Evolutionary conservation across 2,797 vertebrate genomes (phyloP), one percentile per base, ranked within the genome.

Genomic region (Microhierax caerulescens): DNA sequence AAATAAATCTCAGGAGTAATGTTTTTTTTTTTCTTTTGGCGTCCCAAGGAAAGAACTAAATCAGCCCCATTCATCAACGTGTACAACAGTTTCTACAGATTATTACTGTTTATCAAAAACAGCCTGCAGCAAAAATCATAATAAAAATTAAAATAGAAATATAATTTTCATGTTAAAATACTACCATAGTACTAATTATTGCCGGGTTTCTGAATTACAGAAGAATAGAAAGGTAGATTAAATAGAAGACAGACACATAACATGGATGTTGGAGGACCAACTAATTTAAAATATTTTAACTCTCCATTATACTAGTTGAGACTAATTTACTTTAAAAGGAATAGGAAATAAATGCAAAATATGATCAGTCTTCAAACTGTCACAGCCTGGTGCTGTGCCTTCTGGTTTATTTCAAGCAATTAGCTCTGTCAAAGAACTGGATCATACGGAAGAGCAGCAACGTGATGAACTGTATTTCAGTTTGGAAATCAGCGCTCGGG

Each of bases 401-500:
- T 48, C 10, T 22, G 36, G 54, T 41, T 93, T 73, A 59, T 88
- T 95, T 76, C 75, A 75, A 80, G 68, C 53, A 81, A 73, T 53
- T 81, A 36, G 43, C 24, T 90, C 47, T 67, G 51, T 43, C 41
- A 72, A 75, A 81, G 25, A 41, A 77, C 61, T 92, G 85, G n/a
- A 78, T 89, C 80, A 90, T 47, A 74, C 28, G 9, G 59, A 73
- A 94, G 43, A 85, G 53, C 50, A 76, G 48, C 69, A 91, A 68
- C 16, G 23, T 28, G 60, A 91, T 81, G 34, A 93, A 92, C 37
- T 65, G 20, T 79, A 70, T 84, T 96, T 95, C 83, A 74, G 16
- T 59, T 69, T 91, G 47, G 77, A 95, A 97, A 93, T 88, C 79
- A 80, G 56, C 50, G 73, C 80, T 75, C 63, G 37, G 93, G 70